Percentiles rank a stretch among this genome's conserved stretches.
These are phyloP conservation scores for Prinia subflava DNA, from an alignment of 2,113 vertebrate species.

Conservation along the genomic window DNA sequence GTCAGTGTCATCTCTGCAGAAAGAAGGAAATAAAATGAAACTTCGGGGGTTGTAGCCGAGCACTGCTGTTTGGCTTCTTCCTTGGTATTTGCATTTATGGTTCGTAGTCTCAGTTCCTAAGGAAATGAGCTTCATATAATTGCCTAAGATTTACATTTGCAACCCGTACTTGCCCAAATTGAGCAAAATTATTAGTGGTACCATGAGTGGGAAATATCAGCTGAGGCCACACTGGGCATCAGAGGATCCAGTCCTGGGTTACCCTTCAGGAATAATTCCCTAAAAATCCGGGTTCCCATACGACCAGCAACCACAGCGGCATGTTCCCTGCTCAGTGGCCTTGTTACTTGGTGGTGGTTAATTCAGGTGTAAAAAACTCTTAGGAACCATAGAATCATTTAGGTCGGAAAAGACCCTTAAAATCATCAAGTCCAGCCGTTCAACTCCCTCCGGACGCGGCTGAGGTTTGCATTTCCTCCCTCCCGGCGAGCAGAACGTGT, in stretches of 20 bases:
- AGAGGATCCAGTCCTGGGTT: background rate
- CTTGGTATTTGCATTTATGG: background rate
- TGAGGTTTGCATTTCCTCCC: background rate
- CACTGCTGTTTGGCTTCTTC: background rate
- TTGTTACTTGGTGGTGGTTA: background rate
- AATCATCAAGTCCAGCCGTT: background rate
- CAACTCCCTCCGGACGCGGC: background rate
- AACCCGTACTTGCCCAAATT: background rate
- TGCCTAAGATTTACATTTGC: background rate
- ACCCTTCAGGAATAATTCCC: background rate
- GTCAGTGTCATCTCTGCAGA: background rate
- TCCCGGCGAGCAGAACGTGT: rapidly evolving
- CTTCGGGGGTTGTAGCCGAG: background rate
- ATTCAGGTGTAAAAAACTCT: background rate
- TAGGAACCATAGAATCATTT: background rate
- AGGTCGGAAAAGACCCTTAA: background rate
- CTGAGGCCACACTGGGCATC: rapidly evolving
- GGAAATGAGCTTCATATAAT: background rate
- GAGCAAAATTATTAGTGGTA: background rate
- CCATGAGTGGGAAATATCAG: background rate
- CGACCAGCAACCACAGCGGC: rapidly evolving
- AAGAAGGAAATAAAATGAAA: background rate
- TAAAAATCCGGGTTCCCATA: background rate
- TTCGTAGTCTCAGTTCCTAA: background rate
- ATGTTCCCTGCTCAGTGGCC: background rate